Conservation (phyloP, 1,140 invertebrate genomes). For the Zaprionus ornatus region DNA sequence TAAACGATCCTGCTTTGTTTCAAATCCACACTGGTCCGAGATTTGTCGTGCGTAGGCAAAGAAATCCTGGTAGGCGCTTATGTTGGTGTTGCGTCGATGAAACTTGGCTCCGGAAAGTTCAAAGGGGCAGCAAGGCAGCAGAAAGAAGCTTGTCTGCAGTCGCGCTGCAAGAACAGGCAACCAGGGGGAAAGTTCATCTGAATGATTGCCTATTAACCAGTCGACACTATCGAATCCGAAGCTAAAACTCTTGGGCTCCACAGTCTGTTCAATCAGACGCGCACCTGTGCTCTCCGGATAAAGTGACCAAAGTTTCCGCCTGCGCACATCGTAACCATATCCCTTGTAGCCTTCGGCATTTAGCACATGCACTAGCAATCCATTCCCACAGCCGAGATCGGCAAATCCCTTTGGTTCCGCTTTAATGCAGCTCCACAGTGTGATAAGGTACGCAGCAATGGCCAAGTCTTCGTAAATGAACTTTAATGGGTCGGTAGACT, state of each 20-base stretch:
- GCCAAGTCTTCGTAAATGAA: conserved; percentile 98
- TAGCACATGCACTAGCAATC: conserved; percentile 95
- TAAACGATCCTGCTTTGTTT: conserved; percentile 90
- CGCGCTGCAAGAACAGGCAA: conserved; percentile 95
- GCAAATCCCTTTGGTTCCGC: conserved; percentile 88
- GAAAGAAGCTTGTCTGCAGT: conserved; percentile 90
- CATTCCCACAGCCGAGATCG: conserved; percentile 98
- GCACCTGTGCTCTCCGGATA: conserved; percentile 86
- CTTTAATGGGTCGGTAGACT: conserved; percentile 96
- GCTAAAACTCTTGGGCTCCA: conserved; percentile 88
- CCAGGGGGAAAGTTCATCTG: conserved; percentile 99
- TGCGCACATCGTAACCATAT: conserved; percentile 94
- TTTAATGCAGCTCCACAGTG: conserved; percentile 88
- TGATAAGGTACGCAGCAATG: conserved; percentile 95
- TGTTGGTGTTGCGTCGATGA: conserved; percentile 87
- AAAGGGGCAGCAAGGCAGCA: conserved; percentile 97
- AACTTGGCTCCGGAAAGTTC: conserved; percentile 95
- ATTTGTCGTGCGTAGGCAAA: conserved; percentile 90
- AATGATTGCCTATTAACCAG: conserved; percentile 99
- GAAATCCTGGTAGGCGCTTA: conserved; percentile 93
- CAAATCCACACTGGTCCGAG: conserved; percentile 90
- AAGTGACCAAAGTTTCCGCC: conserved; percentile 95
- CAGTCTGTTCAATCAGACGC: conserved; percentile 85
- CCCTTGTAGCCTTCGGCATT: conserved; percentile 93
- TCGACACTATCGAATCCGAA: conserved; percentile 90